These are phyloP conservation scores for Falco punctatus DNA, from an alignment of 2,113 vertebrate genomes.

Conservation along the genomic window DNA sequence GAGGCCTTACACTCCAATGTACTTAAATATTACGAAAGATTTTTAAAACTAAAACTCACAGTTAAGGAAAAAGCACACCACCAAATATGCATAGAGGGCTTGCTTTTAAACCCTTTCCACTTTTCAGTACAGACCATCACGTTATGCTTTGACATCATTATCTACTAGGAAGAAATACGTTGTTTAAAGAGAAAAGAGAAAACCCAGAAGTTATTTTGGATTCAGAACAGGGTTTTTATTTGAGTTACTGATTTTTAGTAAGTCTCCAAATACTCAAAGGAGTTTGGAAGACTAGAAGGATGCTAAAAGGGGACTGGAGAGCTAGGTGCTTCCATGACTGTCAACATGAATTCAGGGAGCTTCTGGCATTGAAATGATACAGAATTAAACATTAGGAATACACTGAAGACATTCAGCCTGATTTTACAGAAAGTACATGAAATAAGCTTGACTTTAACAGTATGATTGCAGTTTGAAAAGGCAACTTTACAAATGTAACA, in stretches of 20 bases:
- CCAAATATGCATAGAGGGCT: accelerated
- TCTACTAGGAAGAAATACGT: background rate
- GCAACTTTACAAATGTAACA: background rate
- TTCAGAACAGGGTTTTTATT: background rate
- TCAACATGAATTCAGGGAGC: background rate
- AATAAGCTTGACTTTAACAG: background rate
- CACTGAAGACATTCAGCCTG: background rate
- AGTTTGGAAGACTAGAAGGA: background rate
- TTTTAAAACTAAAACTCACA: background rate
- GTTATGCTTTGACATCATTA: background rate
- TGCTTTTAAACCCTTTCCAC: background rate
- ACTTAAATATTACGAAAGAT: background rate
- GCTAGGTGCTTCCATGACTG: background rate
- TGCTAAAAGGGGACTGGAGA: background rate
- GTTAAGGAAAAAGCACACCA: background rate
- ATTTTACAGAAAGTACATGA: background rate
- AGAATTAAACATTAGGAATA: background rate
- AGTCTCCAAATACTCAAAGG: background rate
- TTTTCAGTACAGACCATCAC: background rate
- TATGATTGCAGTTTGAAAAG: background rate
- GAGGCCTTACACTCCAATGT: background rate
- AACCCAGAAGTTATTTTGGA: background rate
- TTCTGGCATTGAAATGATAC: background rate
- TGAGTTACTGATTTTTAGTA: background rate
- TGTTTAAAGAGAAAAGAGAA: background rate